Evolutionary conservation across 1,140 invertebrate genomes (phyloP).

Genomic region (Notospermus geniculatus): DNA sequence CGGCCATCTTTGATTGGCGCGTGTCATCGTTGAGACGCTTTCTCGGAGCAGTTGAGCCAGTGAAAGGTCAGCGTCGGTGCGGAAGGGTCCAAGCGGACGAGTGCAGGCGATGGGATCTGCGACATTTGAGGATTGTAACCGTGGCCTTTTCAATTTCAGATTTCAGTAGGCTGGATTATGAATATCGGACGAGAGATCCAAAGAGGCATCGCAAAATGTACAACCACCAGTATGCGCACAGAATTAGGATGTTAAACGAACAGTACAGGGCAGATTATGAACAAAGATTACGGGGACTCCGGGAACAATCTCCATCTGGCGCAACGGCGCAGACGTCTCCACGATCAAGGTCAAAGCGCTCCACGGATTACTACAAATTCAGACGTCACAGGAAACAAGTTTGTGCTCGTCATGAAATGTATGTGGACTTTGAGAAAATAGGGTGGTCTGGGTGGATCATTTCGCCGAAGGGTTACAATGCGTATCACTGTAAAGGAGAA

Average conservation of each 20-base stretch:
- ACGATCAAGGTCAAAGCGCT: background rate
- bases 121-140: too few species aligned
- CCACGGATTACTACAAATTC: background rate
- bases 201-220: background rate
- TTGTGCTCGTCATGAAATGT: constrained; percentile 53
- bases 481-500: constrained; percentile 65
- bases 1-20: too few species aligned
- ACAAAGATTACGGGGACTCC: background rate
- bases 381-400: constrained; percentile 18
- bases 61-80: too few species aligned
- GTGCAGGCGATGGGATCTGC: too few species aligned
- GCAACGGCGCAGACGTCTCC: background rate
- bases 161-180: background rate
- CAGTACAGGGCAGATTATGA: background rate
- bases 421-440: constrained; percentile 64
- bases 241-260: constrained; percentile 3
- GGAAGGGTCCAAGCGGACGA: too few species aligned
- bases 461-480: constrained; percentile 66
- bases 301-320: background rate
- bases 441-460: constrained; percentile 65
- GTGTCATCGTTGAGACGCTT: too few species aligned
- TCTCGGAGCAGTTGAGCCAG: too few species aligned
- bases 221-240: background rate
- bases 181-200: background rate
- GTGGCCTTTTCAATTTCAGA: background rate